Conservation (phyloP, 2,113 vertebrate genomes). For the Labeo rohita region DNA sequence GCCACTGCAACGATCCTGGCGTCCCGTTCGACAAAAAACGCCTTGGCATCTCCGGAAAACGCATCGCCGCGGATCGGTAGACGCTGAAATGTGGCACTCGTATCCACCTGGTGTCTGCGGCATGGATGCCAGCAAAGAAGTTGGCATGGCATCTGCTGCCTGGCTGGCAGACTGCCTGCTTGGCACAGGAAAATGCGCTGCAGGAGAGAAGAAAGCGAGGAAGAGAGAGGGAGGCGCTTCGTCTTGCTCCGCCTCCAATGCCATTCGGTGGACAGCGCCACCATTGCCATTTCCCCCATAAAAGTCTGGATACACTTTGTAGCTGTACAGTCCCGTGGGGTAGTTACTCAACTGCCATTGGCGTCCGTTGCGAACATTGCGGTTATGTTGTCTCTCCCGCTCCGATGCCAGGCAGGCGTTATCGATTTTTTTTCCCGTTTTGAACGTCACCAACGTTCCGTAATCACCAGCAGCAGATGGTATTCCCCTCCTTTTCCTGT, state of each 20-base stretch:
- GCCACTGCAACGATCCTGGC: conserved; percentile 74
- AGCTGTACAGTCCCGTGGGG: conserved; percentile 46
- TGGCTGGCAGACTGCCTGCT: conserved; percentile 73
- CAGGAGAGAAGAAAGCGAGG: conserved; percentile 63
- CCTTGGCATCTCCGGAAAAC: conserved; percentile 63
- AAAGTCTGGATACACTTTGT: conserved; percentile 42
- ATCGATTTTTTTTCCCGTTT: conserved; percentile 14
- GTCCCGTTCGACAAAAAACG: conserved; percentile 71
- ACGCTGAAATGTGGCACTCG: conserved; percentile 49
- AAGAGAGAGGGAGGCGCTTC: conserved; percentile 73
- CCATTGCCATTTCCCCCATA: conserved; percentile 64
- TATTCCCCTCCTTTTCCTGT: conserved; percentile 51
- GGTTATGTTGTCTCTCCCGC: conserved; percentile 34
- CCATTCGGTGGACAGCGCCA: conserved; percentile 67
- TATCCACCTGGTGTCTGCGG: conserved; percentile 53
- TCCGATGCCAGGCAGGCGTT: conserved; percentile 51
- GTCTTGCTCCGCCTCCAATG: conserved; percentile 64
- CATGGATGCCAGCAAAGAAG: conserved; percentile 62
- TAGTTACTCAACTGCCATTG: conserved; percentile 1
- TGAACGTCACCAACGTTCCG: conserved; percentile 33
- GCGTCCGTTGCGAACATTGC: conserved; percentile 43
- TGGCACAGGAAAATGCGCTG: conserved; percentile 72
- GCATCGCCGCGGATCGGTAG: conserved; percentile 55
- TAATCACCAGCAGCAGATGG: conserved; percentile 54
- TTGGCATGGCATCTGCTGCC: conserved; percentile 75